Percentiles rank a stretch among this genome's conserved stretches.
Conservation (phyloP, 2,113 vertebrate genomes). For the Lepus timidus region DNA sequence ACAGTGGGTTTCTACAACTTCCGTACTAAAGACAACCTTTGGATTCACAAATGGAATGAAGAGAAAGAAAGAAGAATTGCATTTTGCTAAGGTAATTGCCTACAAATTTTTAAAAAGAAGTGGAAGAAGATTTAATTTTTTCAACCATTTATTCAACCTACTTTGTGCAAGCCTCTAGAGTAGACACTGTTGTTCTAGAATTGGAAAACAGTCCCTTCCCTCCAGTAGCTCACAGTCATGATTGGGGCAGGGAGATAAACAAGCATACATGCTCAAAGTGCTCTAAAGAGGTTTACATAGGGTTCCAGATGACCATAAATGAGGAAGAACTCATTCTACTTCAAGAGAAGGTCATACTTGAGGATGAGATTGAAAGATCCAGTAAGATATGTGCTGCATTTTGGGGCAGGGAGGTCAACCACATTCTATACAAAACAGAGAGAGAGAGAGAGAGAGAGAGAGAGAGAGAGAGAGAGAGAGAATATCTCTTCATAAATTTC, state of each 20-base stretch:
- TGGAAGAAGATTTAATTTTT: slow-evolving; percentile 16
- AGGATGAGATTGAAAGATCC: slow-evolving; percentile 25
- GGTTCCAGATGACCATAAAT: not conserved
- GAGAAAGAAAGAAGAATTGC: not conserved
- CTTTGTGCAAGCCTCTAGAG: slow-evolving; percentile 2
- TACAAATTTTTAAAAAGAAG: not conserved
- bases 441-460: not conserved
- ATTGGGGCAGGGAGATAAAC: not conserved
- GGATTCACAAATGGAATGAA: slow-evolving; percentile 46
- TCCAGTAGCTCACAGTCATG: not conserved
- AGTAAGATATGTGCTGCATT: slow-evolving; percentile 6
- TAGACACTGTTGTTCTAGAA: not conserved
- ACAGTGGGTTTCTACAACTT: not conserved
- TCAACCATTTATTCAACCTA: not conserved
- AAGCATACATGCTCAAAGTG: not conserved
- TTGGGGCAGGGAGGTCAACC: not conserved
- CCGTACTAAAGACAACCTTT: slow-evolving; percentile 15
- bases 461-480: not conserved
- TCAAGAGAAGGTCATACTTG: not conserved
- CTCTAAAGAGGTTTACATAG: slow-evolving; percentile 7
- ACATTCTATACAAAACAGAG: not conserved
- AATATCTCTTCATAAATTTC: not conserved
- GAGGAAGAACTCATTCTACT: not conserved
- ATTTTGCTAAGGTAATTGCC: slow-evolving; percentile 50
- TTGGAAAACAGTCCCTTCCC: not conserved